phyloP scores from a whole-genome alignment of 2,797 vertebrate genomes.

The Neosilurus hyrtlii region DNA sequence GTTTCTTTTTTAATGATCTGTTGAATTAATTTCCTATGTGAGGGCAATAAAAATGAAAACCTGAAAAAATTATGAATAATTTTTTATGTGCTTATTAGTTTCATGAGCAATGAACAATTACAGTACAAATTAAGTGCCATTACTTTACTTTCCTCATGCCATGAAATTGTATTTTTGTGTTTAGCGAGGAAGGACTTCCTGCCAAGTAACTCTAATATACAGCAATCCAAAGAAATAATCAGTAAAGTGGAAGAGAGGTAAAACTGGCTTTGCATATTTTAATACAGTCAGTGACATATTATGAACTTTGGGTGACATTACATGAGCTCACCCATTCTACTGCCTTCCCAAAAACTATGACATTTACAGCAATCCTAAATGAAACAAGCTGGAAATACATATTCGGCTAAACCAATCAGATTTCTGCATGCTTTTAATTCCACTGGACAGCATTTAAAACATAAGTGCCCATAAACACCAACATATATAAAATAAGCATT shows the following conservation, averaged over 20 bases:
- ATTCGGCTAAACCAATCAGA: background rate
- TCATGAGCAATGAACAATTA: slow-evolving; percentile 45
- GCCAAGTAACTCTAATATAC: slow-evolving; percentile 47
- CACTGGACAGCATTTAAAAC: background rate
- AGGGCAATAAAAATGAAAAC: slow-evolving; percentile 48
- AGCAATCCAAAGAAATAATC: slow-evolving; percentile 21
- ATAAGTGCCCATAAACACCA: slow-evolving; percentile 6
- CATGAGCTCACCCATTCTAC: slow-evolving; percentile 4
- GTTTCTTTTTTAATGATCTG: slow-evolving; percentile 55
- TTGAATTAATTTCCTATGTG: slow-evolving; percentile 58
- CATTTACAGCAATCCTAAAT: slow-evolving; percentile 13
- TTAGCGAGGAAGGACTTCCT: slow-evolving; percentile 42
- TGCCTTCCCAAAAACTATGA: slow-evolving; percentile 18
- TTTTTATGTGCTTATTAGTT: slow-evolving; percentile 40
- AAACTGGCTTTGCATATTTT: slow-evolving; percentile 16
- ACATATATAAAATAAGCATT: background rate
- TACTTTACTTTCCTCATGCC: slow-evolving; percentile 41
- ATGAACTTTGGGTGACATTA: slow-evolving; percentile 1
- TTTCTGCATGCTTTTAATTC: background rate
- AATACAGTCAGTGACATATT: slow-evolving; percentile 3
- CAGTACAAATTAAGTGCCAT: slow-evolving; percentile 43
- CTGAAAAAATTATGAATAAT: slow-evolving; percentile 50
- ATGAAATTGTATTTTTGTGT: slow-evolving; percentile 51
- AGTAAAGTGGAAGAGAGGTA: background rate
- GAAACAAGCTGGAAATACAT: slow-evolving; percentile 6